Evolutionary conservation across 2,888 invertebrate genomes (phyloP).

Genomic region (Hydrotaea diabolus): DNA sequence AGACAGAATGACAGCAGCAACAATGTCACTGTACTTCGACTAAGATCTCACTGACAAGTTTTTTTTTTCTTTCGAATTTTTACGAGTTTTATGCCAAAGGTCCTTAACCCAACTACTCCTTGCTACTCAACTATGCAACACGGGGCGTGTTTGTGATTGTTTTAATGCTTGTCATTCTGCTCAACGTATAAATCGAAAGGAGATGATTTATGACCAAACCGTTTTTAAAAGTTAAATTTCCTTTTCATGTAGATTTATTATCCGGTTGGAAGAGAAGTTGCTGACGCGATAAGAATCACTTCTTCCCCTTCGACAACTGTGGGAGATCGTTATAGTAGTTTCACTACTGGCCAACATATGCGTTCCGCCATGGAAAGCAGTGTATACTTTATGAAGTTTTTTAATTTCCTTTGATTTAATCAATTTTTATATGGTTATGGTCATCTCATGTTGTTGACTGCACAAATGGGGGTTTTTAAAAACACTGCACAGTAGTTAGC

Average conservation of each 20-base stretch:
- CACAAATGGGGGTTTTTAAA: too few relatives aligned
- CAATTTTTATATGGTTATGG: neutral
- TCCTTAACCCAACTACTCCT: too few relatives aligned
- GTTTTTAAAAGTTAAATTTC: neutral
- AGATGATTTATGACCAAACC: neutral
- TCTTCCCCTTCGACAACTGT: neutral
- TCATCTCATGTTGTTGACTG: too few relatives aligned
- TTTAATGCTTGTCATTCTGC: too few relatives aligned
- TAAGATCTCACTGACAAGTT: neutral
- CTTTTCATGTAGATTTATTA: neutral
- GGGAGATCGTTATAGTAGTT: neutral
- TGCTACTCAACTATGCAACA: too few relatives aligned
- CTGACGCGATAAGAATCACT: neutral
- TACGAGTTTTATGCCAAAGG: neutral
- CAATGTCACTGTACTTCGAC: neutral
- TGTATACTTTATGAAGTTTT: neutral
- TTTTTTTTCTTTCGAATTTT: neutral
- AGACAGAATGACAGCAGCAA: neutral
- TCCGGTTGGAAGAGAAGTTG: neutral
- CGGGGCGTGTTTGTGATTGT: too few relatives aligned
- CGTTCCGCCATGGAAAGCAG: neutral
- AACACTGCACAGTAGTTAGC: too few relatives aligned
- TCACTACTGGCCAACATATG: neutral
- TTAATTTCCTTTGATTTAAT: constrained; percentile 10
- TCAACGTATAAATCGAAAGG: neutral